Evolutionary conservation across 2,113 vertebrate genomes (phyloP), one percentile per base, ranked within the genome.

Genomic region (Meles meles): DNA sequence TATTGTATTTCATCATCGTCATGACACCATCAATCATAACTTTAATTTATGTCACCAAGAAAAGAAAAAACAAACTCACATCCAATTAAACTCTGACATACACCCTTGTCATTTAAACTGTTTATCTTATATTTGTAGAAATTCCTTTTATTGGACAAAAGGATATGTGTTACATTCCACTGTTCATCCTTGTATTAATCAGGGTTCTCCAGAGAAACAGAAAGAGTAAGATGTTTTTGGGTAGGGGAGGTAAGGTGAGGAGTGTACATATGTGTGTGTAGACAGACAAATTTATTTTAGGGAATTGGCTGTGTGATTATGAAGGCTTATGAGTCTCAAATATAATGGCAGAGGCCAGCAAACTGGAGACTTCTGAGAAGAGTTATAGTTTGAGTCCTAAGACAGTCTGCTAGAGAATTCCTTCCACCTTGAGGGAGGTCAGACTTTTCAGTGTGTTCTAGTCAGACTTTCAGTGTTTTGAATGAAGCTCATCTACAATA

Each of bases 21-120:
- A 76, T n/a, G 52, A 21, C 10, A 90, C 23, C 2, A 25, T 84
- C 49, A 71, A 2, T 83, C 88, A 74, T 47, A 72, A 63, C 21
- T 90, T 59, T 93, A 69, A 82, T 90, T 86, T 90, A 94, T 55
- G 10, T 81, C 87, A 67, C 39, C 61, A 93, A 93, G 42, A 59
- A 81, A 80, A 94, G 39, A 67, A 72, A 89, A 94, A 88, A 67
- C 29, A 80, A 93, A 76, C 61, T 42, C 52, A 67, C 9, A 42
- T 13, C 31, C 57, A 86, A 42, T 69, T 92, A 89, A 94, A 59
- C 25, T 82, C 25, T 63, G 8, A 34, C 8, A 57, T 77, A 77
- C 6, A 47, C 42, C 9, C 12, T 83, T 49, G 6, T 74, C 92
- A 72, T 52, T 92, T 81, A 69, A 74, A 96, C 57, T 80, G n/a